Evolutionary conservation across 2,797 vertebrate genomes (phyloP).

Genomic region (Natrix natrix): DNA sequence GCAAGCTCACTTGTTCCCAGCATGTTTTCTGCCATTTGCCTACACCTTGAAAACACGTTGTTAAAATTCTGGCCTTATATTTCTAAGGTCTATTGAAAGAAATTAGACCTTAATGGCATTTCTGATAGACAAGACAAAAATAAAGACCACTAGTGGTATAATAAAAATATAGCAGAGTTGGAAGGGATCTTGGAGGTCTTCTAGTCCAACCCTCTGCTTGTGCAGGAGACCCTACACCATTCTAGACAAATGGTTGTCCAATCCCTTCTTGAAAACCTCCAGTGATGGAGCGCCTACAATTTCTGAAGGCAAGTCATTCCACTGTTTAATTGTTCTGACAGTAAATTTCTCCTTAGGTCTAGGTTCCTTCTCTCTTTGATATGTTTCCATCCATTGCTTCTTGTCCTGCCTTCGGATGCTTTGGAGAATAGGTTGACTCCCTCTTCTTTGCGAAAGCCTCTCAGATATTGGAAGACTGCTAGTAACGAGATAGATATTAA

Average conservation of each 20-base stretch:
- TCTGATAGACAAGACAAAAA: neutral
- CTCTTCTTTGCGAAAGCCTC: neutral
- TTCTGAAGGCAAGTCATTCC: neutral
- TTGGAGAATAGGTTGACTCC: neutral
- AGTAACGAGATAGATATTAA: neutral
- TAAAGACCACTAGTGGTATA: neutral
- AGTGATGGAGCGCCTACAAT: neutral
- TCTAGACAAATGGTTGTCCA: neutral
- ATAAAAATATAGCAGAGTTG: neutral
- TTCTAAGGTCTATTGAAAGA: constrained; percentile 28
- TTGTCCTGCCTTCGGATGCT: neutral
- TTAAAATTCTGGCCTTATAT: constrained; percentile 37
- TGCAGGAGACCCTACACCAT: neutral
- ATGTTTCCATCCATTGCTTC: neutral
- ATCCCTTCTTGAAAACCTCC: neutral
- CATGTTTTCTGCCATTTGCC: constrained; percentile 43
- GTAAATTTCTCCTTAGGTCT: neutral
- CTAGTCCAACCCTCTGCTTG: neutral
- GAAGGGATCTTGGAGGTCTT: neutral
- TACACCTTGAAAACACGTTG: constrained; percentile 40
- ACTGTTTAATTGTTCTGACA: neutral
- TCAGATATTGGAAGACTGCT: neutral
- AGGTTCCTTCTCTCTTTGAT: neutral
- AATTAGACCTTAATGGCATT: neutral
- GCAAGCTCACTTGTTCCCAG: constrained; percentile 45